These are phyloP conservation scores for Hemicentrotus pulcherrimus DNA, from an alignment of 35 echinoderm and acorn worm genomes.

Conservation along the genomic window DNA sequence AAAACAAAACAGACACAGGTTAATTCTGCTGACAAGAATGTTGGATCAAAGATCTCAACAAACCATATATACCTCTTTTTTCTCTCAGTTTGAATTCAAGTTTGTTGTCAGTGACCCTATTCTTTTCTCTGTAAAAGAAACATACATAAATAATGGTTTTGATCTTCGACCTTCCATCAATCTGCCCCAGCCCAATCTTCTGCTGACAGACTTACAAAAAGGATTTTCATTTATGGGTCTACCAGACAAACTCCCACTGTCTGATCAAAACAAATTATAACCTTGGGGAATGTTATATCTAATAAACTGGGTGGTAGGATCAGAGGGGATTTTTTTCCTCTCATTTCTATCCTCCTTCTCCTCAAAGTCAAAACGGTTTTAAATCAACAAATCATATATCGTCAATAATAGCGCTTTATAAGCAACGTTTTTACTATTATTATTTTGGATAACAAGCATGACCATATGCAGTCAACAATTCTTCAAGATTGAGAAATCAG, in stretches of 20 bases:
- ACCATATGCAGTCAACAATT: too few species aligned
- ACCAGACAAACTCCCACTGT: conserved; percentile 9
- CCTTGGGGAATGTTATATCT: neutral
- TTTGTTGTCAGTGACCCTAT: conserved; percentile 1
- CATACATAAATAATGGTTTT: conserved; percentile 14
- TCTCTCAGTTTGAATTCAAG: neutral
- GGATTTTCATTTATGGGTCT: conserved; percentile 5
- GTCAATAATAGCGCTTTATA: too few species aligned
- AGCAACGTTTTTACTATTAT: too few species aligned
- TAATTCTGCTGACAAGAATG: neutral
- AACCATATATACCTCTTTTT: neutral
- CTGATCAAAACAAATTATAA: conserved; percentile 1
- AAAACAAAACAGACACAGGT: neutral
- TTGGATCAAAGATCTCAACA: neutral
- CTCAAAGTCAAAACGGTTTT: neutral
- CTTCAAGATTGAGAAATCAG: too few species aligned
- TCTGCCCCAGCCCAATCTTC: conserved; percentile 7
- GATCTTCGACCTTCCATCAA: neutral
- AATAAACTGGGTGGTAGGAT: neutral
- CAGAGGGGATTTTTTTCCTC: neutral
- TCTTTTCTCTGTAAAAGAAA: conserved; percentile 19
- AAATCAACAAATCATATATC: neutral
- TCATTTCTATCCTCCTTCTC: neutral
- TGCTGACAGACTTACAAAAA: conserved; percentile 18
- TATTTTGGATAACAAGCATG: too few species aligned